Percentiles rank a stretch among this genome's conserved stretches.
These are phyloP conservation scores for Trissoscelio sp. DNA, from an alignment of 2,888 invertebrate genomes.

Conservation along the genomic window DNA sequence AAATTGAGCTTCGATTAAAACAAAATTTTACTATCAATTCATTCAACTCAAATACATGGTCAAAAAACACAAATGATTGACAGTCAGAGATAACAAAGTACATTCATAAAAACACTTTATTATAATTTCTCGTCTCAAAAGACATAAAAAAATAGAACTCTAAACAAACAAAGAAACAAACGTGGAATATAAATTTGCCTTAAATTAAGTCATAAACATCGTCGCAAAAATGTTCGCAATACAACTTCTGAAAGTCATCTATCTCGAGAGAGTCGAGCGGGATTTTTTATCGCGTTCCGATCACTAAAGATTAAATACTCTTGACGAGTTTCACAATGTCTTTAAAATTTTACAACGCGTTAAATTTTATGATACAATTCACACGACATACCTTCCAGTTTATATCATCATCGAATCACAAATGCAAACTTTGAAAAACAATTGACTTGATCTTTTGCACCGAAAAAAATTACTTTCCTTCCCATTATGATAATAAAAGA, in stretches of 20 bases:
- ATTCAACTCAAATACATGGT: neutral
- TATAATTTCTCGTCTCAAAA: slow-evolving; percentile 23
- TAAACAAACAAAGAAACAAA: slow-evolving; percentile 4
- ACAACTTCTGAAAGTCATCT: slow-evolving; percentile 62
- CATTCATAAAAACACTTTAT: slow-evolving; percentile 26
- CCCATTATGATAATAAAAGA: too few species aligned
- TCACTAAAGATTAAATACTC: slow-evolving; percentile 54
- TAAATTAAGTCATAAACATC: slow-evolving; percentile 60
- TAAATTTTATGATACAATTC: slow-evolving; percentile 64
- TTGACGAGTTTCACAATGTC: slow-evolving; percentile 59
- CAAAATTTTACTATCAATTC: slow-evolving; percentile 20
- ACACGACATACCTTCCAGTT: slow-evolving; percentile 47
- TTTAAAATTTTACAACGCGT: slow-evolving; percentile 64
- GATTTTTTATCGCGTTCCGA: slow-evolving; percentile 54
- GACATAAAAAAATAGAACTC: slow-evolving; percentile 28
- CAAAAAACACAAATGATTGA: slow-evolving; percentile 31
- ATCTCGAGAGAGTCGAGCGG: slow-evolving; percentile 15
- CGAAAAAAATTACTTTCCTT: slow-evolving; percentile 50
- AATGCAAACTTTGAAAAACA: slow-evolving; percentile 54
- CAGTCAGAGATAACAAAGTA: slow-evolving; percentile 18
- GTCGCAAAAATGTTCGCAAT: slow-evolving; percentile 47
- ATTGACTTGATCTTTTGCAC: slow-evolving; percentile 43
- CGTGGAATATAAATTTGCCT: slow-evolving; percentile 41
- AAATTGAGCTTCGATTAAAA: neutral
- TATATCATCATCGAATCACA: slow-evolving; percentile 55